Conservation (phyloP, 1,140 invertebrate species). For the Camponotus vicinus region DNA sequence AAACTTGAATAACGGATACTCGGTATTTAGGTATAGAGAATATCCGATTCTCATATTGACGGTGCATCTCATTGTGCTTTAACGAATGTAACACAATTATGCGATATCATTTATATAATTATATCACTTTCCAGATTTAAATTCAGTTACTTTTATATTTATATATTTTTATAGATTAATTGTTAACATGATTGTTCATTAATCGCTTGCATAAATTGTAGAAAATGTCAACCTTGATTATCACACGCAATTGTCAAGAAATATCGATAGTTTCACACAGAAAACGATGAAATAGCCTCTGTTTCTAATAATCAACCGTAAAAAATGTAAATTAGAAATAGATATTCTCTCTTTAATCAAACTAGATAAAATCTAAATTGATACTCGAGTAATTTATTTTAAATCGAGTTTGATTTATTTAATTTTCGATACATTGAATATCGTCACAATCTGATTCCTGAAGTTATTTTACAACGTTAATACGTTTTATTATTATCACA, state of each 20-base stretch:
- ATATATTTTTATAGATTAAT: neutral
- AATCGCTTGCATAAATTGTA: neutral
- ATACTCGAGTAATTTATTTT: constrained; percentile 8
- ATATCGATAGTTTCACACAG: neutral
- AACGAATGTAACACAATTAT: neutral
- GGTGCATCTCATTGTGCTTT: neutral
- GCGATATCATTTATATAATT: neutral
- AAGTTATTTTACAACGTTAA: constrained; percentile 4
- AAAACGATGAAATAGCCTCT: neutral
- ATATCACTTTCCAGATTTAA: neutral
- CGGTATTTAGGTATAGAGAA: constrained; percentile 13
- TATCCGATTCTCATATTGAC: neutral
- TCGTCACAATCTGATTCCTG: constrained; percentile 16
- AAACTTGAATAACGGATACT: constrained; percentile 53
- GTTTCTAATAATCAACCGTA: neutral
- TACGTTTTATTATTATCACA: constrained; percentile 12
- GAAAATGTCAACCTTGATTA: neutral
- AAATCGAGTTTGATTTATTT: constrained; percentile 35
- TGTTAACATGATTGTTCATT: neutral
- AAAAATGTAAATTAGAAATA: neutral
- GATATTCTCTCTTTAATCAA: no score
- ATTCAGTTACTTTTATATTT: neutral
- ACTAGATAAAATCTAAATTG: constrained; percentile 17
- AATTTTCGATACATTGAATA: constrained; percentile 44
- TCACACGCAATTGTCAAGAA: neutral